A percentile compares a stretch with the other conserved stretches of the same genome.
Evolutionary conservation across 2,113 vertebrate species (phyloP).

Genomic region (Cyphomyrus plagiostoma): DNA sequence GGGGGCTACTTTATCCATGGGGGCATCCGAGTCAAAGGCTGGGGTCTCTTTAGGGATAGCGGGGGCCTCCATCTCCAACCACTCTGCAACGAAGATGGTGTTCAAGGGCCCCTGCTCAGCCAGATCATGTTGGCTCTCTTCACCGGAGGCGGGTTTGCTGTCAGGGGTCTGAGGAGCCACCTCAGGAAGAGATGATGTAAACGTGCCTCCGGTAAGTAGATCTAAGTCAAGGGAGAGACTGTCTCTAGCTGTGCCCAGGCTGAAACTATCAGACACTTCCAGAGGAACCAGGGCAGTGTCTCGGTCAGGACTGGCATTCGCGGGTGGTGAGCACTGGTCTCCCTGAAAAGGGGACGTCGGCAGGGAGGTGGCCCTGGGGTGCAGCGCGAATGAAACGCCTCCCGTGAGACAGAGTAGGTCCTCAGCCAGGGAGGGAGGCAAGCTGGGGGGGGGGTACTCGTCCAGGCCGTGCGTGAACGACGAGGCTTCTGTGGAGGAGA

Average conservation of each 20-base stretch:
- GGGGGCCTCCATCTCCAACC: not conserved
- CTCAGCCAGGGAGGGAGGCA: constrained; percentile 39
- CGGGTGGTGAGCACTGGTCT: constrained; percentile 15
- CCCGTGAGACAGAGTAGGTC: constrained; percentile 43
- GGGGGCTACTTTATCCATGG: constrained; percentile 13
- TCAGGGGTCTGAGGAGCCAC: not conserved
- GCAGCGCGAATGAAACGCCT: constrained; percentile 32
- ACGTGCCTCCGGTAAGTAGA: constrained; percentile 3
- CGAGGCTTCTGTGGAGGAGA: constrained; percentile 34
- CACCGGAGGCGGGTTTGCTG: constrained; percentile 10
- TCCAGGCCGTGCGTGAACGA: constrained; percentile 25
- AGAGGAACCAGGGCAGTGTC: constrained; percentile 35
- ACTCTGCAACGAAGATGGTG: constrained; percentile 27
- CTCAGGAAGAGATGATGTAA: constrained; percentile 22
- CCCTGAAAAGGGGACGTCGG: not conserved
- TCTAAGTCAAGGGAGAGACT: constrained; percentile 24
- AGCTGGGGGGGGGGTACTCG: constrained; percentile 29
- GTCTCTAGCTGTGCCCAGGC: constrained; percentile 31
- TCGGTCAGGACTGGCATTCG: not conserved
- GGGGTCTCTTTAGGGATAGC: constrained; percentile 31
- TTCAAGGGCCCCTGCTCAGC: constrained; percentile 39
- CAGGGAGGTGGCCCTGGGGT: not conserved
- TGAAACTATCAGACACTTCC: constrained; percentile 42
- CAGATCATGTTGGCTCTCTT: constrained; percentile 40
- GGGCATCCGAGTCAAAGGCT: constrained; percentile 35